Base-by-base conservation (phyloP, 2,888 invertebrate species). In the Nymphalis urticae region DNA sequence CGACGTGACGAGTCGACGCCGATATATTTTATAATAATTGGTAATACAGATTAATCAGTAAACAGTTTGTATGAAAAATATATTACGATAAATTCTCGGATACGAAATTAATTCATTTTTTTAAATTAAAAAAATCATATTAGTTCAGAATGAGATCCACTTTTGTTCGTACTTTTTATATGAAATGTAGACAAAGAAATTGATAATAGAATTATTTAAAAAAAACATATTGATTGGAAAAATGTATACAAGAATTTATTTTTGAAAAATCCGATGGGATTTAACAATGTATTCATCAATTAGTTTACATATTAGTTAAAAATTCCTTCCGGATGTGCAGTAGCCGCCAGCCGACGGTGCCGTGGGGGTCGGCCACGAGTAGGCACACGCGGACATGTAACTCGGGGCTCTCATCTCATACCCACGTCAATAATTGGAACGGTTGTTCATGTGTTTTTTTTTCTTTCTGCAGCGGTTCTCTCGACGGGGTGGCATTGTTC, bases 351-450 rank as follows among this genome's bases (percentile, higher is more conserved):
- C 42, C 24, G 50, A 4, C 32, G 27, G 17, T 42, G 32, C n/a
- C 48, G 16, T 36, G 32, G n/a, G 27, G 47, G 42, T 62, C 56
- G 63, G 64, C 54, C 54, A 50, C 27, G 62, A 50, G 27, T 69
- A 69, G 69, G 75, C 68, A 62, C 69, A 70, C 69, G 65, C 70
- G 62, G 67, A 66, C 73, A 72, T 74, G 84, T 84, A 82, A 80
- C 82, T 81, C 54, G 75, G 80, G 76, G 81, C 80, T 80, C 83
- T 81, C 88, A 84, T 89, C 85, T 83, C 85, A 83, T 85, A 86
- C 85, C 84, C 84, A 88, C 91, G 89, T 90, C 90, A 90, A 91
- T 91, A 90, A 92, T 92, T 92, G 90, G 89, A 89, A 83, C 88
- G 83, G 86, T 88, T 87, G 89, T 89, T 90, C 88, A 90, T 83